These are phyloP conservation scores for Tinamus guttatus DNA, from an alignment of 2,113 vertebrate species.

Conservation along the genomic window DNA sequence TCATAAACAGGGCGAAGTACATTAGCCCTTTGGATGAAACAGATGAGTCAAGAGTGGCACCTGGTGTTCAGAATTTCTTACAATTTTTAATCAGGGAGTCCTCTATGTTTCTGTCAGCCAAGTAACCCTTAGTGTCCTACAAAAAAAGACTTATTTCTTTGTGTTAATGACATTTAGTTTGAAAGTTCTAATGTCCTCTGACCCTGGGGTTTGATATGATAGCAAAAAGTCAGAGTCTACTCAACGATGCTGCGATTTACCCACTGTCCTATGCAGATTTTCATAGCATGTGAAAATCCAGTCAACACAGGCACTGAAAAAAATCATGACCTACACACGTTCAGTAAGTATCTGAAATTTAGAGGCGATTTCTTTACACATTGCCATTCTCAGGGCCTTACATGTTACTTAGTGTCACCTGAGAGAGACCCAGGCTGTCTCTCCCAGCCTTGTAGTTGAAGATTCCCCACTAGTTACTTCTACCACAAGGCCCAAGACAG, in stretches of 20 bases:
- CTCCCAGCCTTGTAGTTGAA: background rate
- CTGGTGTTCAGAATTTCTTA: constrained; percentile 34
- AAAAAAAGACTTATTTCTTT: background rate
- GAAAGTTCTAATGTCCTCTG: background rate
- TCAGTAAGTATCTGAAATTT: background rate
- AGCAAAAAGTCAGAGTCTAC: background rate
- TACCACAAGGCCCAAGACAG: background rate
- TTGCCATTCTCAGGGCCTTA: no score
- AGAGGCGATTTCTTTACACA: no score
- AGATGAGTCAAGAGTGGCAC: constrained; percentile 40
- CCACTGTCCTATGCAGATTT: background rate
- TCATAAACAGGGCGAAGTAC: background rate
- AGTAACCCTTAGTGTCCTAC: background rate
- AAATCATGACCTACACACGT: background rate
- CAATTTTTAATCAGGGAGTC: background rate
- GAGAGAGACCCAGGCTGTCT: background rate
- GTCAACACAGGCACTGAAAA: background rate
- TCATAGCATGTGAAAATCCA: background rate
- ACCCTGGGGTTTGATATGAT: background rate
- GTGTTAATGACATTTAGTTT: background rate
- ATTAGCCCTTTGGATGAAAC: background rate
- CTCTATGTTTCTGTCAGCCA: background rate
- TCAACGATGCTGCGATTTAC: background rate
- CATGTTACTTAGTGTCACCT: background rate
- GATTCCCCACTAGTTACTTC: background rate